Conservation (phyloP, 2,888 invertebrate genomes). For the Dicycla oo region DNA sequence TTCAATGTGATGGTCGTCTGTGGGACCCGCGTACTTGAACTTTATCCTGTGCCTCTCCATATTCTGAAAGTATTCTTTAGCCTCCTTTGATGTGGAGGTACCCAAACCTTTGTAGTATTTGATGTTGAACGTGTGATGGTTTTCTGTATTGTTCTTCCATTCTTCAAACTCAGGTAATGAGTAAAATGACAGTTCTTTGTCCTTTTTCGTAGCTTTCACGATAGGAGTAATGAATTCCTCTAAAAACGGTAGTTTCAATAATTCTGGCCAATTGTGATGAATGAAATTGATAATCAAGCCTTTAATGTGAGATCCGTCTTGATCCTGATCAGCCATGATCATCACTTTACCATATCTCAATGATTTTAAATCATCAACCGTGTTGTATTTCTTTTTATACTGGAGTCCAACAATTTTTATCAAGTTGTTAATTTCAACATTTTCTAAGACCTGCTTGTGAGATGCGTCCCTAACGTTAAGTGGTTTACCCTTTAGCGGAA, state of each 20-base stretch:
- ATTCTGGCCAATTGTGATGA: conserved; percentile 99
- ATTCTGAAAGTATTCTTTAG: conserved; percentile 99
- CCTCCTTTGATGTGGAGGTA: conserved; percentile 99
- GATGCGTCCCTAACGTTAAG: conserved; percentile 99
- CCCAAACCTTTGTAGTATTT: conserved; percentile 99
- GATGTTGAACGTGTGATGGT: conserved; percentile 97
- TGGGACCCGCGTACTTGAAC: conserved; percentile 96
- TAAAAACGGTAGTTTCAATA: conserved; percentile 97
- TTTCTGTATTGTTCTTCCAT: conserved; percentile 97
- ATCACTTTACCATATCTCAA: conserved; percentile 98
- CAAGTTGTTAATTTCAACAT: conserved; percentile 98
- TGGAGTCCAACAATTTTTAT: conserved; percentile 99
- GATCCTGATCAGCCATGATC: conserved; percentile 99
- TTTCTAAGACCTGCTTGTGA: conserved; percentile 98
- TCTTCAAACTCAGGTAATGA: conserved; percentile 99
- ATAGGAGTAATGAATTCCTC: conserved; percentile 99
- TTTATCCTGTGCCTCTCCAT: conserved; percentile 98
- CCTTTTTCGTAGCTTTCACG: conserved; percentile 98
- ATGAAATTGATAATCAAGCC: conserved; percentile 99
- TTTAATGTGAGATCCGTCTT: conserved; percentile 99
- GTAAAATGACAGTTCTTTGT: conserved; percentile 96
- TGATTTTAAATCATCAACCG: conserved; percentile 95
- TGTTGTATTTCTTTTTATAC: conserved; percentile 98
- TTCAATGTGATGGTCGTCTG: conserved; percentile 98
- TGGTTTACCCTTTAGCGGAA: conserved; percentile 98